phyloP scores from a whole-genome alignment of 2,797 vertebrate species.

The Gallirallus australis region DNA sequence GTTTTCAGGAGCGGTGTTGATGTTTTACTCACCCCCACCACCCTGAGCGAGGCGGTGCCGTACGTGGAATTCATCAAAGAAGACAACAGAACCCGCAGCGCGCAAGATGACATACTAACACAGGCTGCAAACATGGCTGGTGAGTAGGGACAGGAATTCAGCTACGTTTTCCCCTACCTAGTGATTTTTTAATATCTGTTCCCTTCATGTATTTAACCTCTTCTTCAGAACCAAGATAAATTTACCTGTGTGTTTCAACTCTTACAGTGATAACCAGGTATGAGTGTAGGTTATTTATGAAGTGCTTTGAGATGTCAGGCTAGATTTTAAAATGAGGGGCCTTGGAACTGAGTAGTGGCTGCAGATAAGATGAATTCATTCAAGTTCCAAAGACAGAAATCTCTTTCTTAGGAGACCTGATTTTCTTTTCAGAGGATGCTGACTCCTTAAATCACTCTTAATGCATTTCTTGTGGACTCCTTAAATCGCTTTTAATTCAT shows the following conservation, averaged over 20 bases:
- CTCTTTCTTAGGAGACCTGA: neutral
- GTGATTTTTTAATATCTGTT: neutral
- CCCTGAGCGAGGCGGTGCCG: slow-evolving; percentile 81
- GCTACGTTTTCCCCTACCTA: neutral
- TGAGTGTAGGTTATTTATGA: neutral
- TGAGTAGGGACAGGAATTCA: slow-evolving; percentile 52
- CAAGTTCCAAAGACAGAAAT: neutral
- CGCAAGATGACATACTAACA: slow-evolving; percentile 92
- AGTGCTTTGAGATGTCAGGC: neutral
- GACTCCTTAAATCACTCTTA: neutral
- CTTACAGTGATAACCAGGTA: neutral
- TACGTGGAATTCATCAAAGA: slow-evolving; percentile 88
- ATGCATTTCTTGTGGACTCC: neutral
- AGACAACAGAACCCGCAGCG: slow-evolving; percentile 93
- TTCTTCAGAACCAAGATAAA: neutral
- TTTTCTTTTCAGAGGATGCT: neutral
- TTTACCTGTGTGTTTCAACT: neutral
- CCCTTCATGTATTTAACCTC: neutral
- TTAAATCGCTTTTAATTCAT: neutral
- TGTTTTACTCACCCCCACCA: slow-evolving; percentile 92
- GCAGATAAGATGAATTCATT: neutral
- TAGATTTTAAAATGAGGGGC: neutral
- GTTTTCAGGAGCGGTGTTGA: slow-evolving; percentile 89
- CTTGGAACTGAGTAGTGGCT: neutral
- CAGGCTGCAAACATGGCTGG: slow-evolving; percentile 95